phyloP scores from a whole-genome alignment of 2,888 invertebrate genomes.

The Hyalella azteca region DNA sequence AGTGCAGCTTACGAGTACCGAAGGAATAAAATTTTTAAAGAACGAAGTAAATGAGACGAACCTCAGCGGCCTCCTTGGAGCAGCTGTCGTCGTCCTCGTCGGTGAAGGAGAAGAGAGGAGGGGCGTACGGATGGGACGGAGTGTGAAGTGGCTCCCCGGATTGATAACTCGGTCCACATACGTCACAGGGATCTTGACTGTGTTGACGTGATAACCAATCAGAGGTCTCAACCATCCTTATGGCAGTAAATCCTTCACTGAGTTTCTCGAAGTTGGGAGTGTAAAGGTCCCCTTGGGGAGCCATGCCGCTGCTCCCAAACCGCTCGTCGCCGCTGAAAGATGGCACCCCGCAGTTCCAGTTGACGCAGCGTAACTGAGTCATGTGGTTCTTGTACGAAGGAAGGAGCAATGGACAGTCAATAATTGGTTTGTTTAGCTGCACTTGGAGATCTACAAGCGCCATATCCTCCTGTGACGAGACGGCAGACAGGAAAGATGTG shows the following conservation, averaged over 20 bases:
- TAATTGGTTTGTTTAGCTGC: constrained; percentile 89
- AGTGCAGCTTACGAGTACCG: too few relatives aligned
- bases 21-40: too few relatives aligned
- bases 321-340: constrained; percentile 63
- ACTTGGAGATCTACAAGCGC: constrained; percentile 91
- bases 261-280: constrained; percentile 73
- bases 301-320: constrained; percentile 23
- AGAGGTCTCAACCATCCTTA: constrained; percentile 68
- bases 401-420: constrained; percentile 92
- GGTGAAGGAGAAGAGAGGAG: constrained; percentile 54
- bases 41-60: neutral
- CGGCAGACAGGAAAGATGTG: constrained; percentile 75
- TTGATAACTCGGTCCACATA: constrained; percentile 62
- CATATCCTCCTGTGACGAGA: constrained; percentile 91
- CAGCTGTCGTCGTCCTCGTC: constrained; percentile 26
- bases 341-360: constrained; percentile 70
- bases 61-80: constrained; percentile 13
- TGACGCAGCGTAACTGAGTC: constrained; percentile 69
- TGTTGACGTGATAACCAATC: constrained; percentile 62
- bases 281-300: constrained; percentile 61
- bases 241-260: constrained; percentile 72
- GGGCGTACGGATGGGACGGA: constrained; percentile 69
- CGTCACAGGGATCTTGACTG: constrained; percentile 43
- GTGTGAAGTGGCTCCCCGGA: constrained; percentile 66
- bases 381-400: constrained; percentile 76